Percentiles rank a stretch among this genome's conserved stretches.
Evolutionary conservation across 35 echinoderm and acorn worm species (phyloP).

Genomic region (Stichopus chloronotus): DNA sequence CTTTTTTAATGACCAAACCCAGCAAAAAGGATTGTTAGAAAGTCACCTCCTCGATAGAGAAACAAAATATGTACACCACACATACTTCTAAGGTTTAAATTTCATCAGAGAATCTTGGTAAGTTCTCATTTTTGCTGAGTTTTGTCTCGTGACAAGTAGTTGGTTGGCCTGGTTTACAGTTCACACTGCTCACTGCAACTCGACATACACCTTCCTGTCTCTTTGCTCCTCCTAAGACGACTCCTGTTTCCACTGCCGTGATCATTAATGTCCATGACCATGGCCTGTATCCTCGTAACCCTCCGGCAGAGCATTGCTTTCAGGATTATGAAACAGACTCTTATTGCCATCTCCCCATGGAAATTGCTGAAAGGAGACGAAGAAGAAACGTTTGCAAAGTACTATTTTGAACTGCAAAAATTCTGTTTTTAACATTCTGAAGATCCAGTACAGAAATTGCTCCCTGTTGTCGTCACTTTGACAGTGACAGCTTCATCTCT

Average conservation of each 20-base stretch:
- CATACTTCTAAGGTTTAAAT: too few species aligned
- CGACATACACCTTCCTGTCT: not conserved
- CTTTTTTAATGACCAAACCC: not conserved
- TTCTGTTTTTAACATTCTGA: not conserved
- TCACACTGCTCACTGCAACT: not conserved
- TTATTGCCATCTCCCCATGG: slow-evolving; percentile 92
- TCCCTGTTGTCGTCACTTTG: not conserved
- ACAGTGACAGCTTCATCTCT: not conserved
- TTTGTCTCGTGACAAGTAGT: not conserved
- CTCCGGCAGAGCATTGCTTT: slow-evolving; percentile 81
- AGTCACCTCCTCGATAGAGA: not conserved
- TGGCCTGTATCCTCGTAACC: slow-evolving; percentile 72
- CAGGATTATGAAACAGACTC: slow-evolving; percentile 76
- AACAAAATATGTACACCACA: too few species aligned
- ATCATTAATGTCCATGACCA: not conserved
- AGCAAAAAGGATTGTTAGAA: not conserved
- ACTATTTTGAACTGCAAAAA: too few species aligned
- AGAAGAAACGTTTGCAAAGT: not conserved
- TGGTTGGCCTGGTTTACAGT: slow-evolving; percentile 22
- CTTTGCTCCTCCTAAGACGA: not conserved
- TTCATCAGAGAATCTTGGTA: too few species aligned
- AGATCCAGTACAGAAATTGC: not conserved
- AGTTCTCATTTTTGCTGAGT: not conserved
- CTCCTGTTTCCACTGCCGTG: not conserved
- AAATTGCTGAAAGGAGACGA: slow-evolving; percentile 65